Conservation (phyloP, 2,888 invertebrate species). For the Eristalis intricaria region DNA sequence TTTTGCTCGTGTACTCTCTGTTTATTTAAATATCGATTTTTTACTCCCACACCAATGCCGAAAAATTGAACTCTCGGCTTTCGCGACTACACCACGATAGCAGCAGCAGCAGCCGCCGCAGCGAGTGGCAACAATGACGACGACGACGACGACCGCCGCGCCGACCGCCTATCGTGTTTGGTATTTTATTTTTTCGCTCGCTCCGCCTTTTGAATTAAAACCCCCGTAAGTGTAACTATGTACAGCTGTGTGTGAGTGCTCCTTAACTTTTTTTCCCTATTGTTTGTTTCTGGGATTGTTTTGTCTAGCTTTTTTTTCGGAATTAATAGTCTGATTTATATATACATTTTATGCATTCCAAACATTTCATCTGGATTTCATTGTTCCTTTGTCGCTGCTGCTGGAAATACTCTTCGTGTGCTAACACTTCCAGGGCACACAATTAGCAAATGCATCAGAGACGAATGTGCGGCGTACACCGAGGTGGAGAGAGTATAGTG, state of each 20-base stretch:
- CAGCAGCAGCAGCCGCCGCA: neutral
- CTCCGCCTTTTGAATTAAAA: slow-evolving; percentile 68
- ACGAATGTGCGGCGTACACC: neutral
- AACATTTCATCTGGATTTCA: slow-evolving; percentile 43
- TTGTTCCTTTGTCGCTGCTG: slow-evolving; percentile 43
- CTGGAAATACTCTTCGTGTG: slow-evolving; percentile 26
- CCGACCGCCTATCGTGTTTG: slow-evolving; percentile 59
- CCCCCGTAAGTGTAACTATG: slow-evolving; percentile 10
- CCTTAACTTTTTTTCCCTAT: slow-evolving; percentile 25
- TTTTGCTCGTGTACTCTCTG: slow-evolving; percentile 43
- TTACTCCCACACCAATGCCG: slow-evolving; percentile 62
- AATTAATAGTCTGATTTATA: slow-evolving; percentile 71
- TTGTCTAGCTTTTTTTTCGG: slow-evolving; percentile 59
- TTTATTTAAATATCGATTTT: slow-evolving; percentile 70
- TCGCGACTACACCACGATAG: slow-evolving; percentile 48
- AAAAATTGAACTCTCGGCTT: slow-evolving; percentile 62
- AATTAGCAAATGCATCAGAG: slow-evolving; percentile 53
- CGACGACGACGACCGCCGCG: slow-evolving; percentile 18
- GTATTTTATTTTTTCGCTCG: slow-evolving; percentile 48
- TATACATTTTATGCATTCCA: slow-evolving; percentile 56
- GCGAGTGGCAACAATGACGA: slow-evolving; percentile 5
- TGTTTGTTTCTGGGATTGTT: slow-evolving; percentile 34
- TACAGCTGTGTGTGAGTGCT: slow-evolving; percentile 33
- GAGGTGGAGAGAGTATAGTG: neutral
- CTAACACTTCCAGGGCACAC: slow-evolving; percentile 18